Evolutionary conservation across 1,140 invertebrate genomes (phyloP).

Genomic region (Macrocentrus cingulum): DNA sequence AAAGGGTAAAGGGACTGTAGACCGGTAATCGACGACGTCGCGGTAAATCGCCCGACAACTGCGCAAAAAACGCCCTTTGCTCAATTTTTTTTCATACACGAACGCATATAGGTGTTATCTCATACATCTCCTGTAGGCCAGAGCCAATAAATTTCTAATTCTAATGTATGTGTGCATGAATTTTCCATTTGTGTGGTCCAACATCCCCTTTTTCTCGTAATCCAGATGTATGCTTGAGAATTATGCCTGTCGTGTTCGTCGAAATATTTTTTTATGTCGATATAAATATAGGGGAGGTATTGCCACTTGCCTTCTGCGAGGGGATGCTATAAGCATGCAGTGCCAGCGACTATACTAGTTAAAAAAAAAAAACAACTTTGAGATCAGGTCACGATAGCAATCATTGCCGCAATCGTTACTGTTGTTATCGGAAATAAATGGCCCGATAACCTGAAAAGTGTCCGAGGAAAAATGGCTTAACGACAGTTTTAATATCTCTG

Average conservation of each 20-base stretch:
- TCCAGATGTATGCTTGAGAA: slow-evolving; percentile 14
- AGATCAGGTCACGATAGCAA: too few species aligned
- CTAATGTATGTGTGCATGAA: slow-evolving; percentile 22
- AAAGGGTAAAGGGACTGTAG: slow-evolving; percentile 24
- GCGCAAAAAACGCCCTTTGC: too few species aligned
- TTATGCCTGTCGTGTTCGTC: neutral
- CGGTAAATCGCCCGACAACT: slow-evolving; percentile 20
- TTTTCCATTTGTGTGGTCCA: neutral
- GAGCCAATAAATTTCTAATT: slow-evolving; percentile 39
- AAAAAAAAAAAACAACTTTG: too few species aligned
- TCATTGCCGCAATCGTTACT: too few species aligned
- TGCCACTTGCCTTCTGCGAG: too few species aligned
- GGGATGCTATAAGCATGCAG: too few species aligned
- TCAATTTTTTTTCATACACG: too few species aligned
- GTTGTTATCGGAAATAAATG: too few species aligned
- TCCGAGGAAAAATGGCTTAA: too few species aligned
- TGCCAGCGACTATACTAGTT: too few species aligned
- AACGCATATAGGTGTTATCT: slow-evolving; percentile 22
- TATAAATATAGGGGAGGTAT: neutral
- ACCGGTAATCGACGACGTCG: slow-evolving; percentile 11
- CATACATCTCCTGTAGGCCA: slow-evolving; percentile 13
- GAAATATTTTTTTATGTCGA: neutral
- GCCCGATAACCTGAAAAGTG: too few species aligned
- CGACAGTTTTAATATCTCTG: too few species aligned
- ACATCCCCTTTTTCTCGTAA: neutral